These are phyloP conservation scores for Megalurothrips usitatus DNA, from an alignment of 2,888 invertebrate genomes.

Conservation along the genomic window DNA sequence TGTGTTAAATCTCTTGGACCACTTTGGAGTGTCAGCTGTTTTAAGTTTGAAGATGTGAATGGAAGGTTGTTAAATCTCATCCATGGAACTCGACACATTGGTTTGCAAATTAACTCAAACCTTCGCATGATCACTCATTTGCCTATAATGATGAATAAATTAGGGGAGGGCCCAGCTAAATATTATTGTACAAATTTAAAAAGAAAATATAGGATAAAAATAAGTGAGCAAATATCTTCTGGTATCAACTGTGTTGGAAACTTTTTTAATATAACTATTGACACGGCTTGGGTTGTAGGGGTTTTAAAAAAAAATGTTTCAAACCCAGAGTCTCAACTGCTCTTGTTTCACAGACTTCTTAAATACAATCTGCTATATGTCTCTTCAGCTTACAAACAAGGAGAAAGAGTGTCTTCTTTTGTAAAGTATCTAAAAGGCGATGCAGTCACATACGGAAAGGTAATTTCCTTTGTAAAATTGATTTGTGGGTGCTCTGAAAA, in stretches of 20 bases:
- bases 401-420: neutral
- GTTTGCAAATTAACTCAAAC: neutral
- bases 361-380: neutral
- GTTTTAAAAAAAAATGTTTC: neutral
- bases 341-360: neutral
- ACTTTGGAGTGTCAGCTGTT: no score
- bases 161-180: neutral
- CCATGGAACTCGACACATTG: neutral
- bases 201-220: neutral
- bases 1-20: neutral
- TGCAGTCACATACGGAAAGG: neutral
- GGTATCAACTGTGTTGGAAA: neutral
- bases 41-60: no score
- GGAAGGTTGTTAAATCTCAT: neutral
- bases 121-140: neutral
- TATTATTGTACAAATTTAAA: neutral
- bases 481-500: neutral
- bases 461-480: neutral
- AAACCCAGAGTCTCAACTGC: neutral
- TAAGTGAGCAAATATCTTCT: neutral
- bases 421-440: neutral
- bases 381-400: neutral
- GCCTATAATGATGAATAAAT: neutral
- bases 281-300: neutral
- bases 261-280: neutral